phyloP scores from a whole-genome alignment of 2,797 vertebrate genomes.

The Clamator glandarius region DNA sequence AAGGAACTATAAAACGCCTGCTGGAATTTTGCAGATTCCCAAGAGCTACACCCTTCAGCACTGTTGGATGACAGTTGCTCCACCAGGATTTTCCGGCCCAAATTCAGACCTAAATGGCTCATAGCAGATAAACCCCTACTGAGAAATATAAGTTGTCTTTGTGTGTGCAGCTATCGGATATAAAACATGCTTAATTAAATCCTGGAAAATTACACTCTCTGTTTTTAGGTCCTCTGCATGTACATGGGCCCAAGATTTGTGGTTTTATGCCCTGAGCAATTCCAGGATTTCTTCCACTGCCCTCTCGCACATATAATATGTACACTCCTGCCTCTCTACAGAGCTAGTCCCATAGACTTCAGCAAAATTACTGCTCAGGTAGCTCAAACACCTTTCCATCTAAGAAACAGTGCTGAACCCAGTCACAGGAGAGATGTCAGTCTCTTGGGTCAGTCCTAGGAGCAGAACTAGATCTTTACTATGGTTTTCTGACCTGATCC shows the following conservation, averaged over 20 bases:
- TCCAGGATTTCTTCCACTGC: neutral
- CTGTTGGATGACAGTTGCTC: neutral
- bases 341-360: neutral
- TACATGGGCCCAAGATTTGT: neutral
- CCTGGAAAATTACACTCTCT: neutral
- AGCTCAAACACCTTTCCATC: neutral
- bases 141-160: neutral
- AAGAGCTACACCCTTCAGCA: neutral
- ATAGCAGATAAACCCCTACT: slow-evolving; percentile 15
- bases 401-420: neutral
- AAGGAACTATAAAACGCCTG: neutral
- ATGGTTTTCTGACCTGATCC: neutral
- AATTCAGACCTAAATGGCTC: neutral
- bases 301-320: neutral
- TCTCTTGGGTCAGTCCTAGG: neutral
- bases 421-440: neutral
- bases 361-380: neutral
- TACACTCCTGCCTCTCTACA: neutral
- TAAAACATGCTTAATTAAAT: neutral
- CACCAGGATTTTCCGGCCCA: neutral
- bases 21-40: neutral
- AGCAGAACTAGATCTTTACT: neutral
- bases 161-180: neutral
- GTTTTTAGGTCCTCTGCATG: neutral
- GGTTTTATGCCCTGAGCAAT: neutral